Evolutionary conservation across 2,797 vertebrate species (phyloP).

Genomic region (Leucoraja ocellata): DNA sequence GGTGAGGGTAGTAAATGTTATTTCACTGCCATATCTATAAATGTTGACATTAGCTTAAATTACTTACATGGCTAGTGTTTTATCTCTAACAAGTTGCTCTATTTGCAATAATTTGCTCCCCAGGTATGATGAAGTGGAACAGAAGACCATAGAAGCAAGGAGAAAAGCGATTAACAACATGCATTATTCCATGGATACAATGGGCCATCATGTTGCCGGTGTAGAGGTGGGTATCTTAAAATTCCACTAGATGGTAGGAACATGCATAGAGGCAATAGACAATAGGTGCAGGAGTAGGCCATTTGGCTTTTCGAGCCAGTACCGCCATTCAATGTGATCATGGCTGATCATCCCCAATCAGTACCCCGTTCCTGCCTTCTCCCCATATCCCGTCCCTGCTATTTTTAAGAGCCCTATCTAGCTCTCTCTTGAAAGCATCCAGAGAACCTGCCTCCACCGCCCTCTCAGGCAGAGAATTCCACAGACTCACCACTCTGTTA

Average conservation of each 20-base stretch:
- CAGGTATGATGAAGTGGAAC: slow-evolving; percentile 59
- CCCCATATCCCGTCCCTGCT: no score
- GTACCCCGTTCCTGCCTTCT: no score
- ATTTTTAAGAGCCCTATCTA: no score
- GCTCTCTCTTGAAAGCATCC: no score
- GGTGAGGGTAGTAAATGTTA: neutral
- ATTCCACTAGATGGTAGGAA: neutral
- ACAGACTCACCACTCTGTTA: no score
- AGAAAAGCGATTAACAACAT: slow-evolving; percentile 57
- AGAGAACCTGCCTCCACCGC: no score
- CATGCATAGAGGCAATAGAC: neutral
- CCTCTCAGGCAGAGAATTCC: no score
- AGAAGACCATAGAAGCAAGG: slow-evolving; percentile 60
- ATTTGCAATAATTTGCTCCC: neutral
- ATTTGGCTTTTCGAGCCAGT: no score
- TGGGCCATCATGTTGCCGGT: neutral
- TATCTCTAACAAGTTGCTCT: neutral
- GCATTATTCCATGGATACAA: slow-evolving; percentile 54
- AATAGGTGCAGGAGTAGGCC: no score
- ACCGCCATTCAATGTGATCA: no score
- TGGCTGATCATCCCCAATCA: no score
- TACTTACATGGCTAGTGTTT: neutral
- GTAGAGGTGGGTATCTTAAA: neutral
- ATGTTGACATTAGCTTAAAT: neutral
- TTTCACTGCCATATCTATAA: neutral